Evolutionary conservation across 2,797 vertebrate species (phyloP).

Genomic region (Catostomus latipinnis): DNA sequence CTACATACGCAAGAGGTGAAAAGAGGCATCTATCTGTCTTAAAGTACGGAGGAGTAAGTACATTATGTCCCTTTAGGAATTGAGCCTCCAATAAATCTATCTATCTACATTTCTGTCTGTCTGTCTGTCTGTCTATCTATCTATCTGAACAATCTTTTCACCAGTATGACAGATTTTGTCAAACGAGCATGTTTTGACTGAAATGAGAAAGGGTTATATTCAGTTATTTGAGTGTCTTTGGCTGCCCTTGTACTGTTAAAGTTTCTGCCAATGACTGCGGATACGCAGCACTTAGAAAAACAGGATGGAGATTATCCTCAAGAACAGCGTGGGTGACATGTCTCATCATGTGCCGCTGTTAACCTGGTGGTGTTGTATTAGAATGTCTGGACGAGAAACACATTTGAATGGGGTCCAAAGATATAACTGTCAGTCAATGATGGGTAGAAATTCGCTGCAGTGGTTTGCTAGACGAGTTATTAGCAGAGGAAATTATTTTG

Average conservation of each 20-base stretch:
- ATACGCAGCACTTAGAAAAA: constrained; percentile 47
- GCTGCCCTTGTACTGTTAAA: constrained; percentile 21
- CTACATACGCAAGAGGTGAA: constrained; percentile 23
- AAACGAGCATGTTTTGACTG: neutral
- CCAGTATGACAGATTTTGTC: neutral
- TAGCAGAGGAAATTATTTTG: constrained; percentile 11
- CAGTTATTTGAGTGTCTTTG: neutral
- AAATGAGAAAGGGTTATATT: neutral
- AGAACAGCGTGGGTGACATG: constrained; percentile 51
- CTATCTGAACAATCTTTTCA: too few relatives aligned
- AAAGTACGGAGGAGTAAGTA: too few relatives aligned
- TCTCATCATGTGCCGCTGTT: constrained; percentile 59
- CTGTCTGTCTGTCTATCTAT: too few relatives aligned
- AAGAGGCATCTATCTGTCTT: neutral
- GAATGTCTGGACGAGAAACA: constrained; percentile 68
- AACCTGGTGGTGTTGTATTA: constrained; percentile 61
- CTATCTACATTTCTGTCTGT: too few relatives aligned
- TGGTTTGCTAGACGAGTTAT: neutral
- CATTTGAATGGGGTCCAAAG: constrained; percentile 44
- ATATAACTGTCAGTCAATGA: constrained; percentile 4
- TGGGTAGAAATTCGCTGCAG: neutral
- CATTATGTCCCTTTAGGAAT: too few relatives aligned
- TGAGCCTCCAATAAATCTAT: too few relatives aligned
- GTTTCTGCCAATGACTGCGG: neutral
- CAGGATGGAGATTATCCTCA: constrained; percentile 59